Conservation (phyloP, 2,888 invertebrate genomes). For the Julus scanicus region DNA sequence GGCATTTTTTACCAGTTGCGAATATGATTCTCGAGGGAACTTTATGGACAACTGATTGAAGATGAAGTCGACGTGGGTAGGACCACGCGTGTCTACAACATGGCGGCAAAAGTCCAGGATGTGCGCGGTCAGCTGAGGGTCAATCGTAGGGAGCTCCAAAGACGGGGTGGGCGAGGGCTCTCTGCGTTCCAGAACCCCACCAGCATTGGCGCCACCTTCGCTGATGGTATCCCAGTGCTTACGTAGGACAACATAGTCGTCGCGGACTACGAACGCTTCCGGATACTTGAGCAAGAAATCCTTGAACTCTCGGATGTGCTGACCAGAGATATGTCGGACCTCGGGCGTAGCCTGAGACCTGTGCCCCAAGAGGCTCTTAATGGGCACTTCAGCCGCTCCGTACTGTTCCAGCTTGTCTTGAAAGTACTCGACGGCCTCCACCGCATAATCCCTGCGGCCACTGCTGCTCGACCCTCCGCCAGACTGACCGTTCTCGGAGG, state of each 20-base stretch:
- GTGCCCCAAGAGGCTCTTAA: slow-evolving; percentile 95
- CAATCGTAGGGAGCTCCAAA: not conserved
- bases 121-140: slow-evolving; percentile 61
- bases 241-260: slow-evolving; percentile 83
- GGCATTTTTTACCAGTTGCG: slow-evolving; percentile 84
- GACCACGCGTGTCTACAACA: slow-evolving; percentile 70
- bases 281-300: slow-evolving; percentile 88
- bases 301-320: slow-evolving; percentile 92
- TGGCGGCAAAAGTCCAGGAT: slow-evolving; percentile 59
- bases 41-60: slow-evolving; percentile 80
- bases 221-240: slow-evolving; percentile 66
- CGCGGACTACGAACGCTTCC: slow-evolving; percentile 83
- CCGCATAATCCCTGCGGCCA: slow-evolving; percentile 84
- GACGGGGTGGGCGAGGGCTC: slow-evolving; percentile 57
- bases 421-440: slow-evolving; percentile 98
- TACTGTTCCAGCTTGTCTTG: slow-evolving; percentile 94
- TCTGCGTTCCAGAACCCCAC: slow-evolving; percentile 60
- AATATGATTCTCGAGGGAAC: slow-evolving; percentile 82
- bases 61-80: slow-evolving; percentile 86
- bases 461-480: slow-evolving; percentile 62
- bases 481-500: slow-evolving; percentile 73
- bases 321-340: slow-evolving; percentile 94
- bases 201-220: slow-evolving; percentile 54
- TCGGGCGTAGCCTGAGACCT: slow-evolving; percentile 94
- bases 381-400: slow-evolving; percentile 96